phyloP scores from a whole-genome alignment of 2,113 vertebrate genomes.

The Mustela lutreola region DNA sequence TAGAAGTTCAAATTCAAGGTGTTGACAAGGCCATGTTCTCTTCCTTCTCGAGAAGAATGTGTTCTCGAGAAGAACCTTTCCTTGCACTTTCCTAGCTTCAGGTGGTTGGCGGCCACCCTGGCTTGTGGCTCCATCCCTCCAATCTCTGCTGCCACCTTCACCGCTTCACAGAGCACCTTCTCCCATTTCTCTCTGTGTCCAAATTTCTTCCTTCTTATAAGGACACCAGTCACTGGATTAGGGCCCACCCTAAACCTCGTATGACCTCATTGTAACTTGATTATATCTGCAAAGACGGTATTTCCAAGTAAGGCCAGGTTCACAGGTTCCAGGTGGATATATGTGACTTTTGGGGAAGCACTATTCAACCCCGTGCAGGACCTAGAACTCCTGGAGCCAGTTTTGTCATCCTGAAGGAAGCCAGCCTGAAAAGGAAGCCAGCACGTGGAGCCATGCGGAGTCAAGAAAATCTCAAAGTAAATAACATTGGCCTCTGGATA shows the following conservation, averaged over 20 bases:
- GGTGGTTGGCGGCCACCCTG: neutral
- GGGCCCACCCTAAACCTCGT: neutral
- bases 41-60: no score
- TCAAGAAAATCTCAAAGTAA: neutral
- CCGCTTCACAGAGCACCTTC: neutral
- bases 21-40: neutral
- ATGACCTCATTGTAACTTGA: neutral
- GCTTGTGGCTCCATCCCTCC: neutral
- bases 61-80: neutral
- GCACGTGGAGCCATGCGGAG: neutral
- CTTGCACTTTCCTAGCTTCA: neutral
- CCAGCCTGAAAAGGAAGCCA: neutral
- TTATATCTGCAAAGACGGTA: neutral
- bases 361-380: neutral
- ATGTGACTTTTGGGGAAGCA: neutral
- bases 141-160: neutral
- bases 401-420: neutral
- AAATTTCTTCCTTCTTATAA: neutral
- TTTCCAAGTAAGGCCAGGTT: conserved; percentile 15
- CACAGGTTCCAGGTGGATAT: neutral
- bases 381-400: neutral
- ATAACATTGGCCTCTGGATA: neutral
- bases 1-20: neutral
- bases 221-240: neutral
- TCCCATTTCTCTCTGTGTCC: neutral